Evolutionary conservation across 2,113 vertebrate genomes (phyloP).

Genomic region (Toxostoma redivivum): DNA sequence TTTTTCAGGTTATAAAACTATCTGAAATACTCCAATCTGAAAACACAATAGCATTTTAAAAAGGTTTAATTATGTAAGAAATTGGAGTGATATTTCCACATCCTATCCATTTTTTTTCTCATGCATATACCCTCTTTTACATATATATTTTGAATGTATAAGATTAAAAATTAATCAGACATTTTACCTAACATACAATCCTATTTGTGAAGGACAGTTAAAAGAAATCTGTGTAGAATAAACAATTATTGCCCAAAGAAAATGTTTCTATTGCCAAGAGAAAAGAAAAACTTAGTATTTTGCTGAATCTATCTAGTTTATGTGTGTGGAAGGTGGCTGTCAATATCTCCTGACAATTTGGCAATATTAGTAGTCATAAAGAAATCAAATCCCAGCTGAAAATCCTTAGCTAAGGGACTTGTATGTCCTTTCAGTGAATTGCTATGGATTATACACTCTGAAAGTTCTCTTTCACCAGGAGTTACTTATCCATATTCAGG

Average conservation of each 20-base stretch:
- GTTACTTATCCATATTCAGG: not conserved
- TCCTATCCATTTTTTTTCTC: not conserved
- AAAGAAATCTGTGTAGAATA: not conserved
- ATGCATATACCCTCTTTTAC: not conserved
- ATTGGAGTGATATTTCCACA: not conserved
- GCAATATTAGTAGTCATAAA: not conserved
- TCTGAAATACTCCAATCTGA: not conserved
- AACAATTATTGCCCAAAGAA: not conserved
- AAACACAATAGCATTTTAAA: not conserved
- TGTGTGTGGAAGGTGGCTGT: not conserved
- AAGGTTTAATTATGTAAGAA: not conserved
- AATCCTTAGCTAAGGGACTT: not conserved
- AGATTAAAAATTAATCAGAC: not conserved
- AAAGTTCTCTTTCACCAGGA: not conserved
- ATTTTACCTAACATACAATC: not conserved
- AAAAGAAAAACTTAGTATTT: not conserved
- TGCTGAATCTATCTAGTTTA: not conserved
- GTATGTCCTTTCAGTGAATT: not conserved
- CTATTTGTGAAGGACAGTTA: not conserved
- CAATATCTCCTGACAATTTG: not conserved
- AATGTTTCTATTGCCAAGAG: not conserved
- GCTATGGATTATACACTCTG: not conserved
- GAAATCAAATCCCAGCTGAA: not conserved
- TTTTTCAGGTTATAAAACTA: not conserved
- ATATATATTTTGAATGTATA: not conserved